These are phyloP conservation scores for Epinotia ramella DNA, from an alignment of 2,888 invertebrate genomes.

Conservation along the genomic window DNA sequence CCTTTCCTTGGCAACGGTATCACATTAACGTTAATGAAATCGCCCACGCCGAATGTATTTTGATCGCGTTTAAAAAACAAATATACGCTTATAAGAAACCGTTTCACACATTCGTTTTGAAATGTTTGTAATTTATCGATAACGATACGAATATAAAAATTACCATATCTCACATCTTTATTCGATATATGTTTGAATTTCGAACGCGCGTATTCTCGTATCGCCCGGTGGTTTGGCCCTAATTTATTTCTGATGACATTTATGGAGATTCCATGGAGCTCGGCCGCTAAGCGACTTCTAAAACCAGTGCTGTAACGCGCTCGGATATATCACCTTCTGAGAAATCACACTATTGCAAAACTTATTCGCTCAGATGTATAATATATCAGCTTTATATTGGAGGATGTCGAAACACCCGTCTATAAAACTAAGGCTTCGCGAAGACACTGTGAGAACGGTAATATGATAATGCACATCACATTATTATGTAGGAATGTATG, in stretches of 20 bases:
- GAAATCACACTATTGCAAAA: constrained; percentile 57
- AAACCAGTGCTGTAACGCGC: constrained; percentile 63
- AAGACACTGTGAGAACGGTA: constrained; percentile 29
- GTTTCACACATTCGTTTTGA: constrained; percentile 49
- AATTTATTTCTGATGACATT: constrained; percentile 78
- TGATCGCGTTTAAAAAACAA: constrained; percentile 49
- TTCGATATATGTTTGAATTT: constrained; percentile 58
- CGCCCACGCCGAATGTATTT: constrained; percentile 42
- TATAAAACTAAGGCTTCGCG: constrained; percentile 32
- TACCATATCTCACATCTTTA: constrained; percentile 69
- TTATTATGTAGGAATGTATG: constrained; percentile 36
- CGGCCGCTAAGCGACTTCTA: constrained; percentile 70
- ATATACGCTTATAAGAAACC: constrained; percentile 47
- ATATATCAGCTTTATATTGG: constrained; percentile 50
- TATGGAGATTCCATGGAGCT: constrained; percentile 72
- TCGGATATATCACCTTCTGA: constrained; percentile 57
- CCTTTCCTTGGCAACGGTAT: constrained; percentile 31
- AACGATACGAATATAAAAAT: constrained; percentile 63
- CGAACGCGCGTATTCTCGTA: constrained; percentile 52
- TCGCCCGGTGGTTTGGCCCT: constrained; percentile 53
- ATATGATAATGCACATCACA: constrained; percentile 38
- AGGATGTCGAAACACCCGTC: constrained; percentile 45
- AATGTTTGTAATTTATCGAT: constrained; percentile 58
- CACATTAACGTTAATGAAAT: constrained; percentile 41
- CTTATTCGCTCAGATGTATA: constrained; percentile 50